A percentile compares a stretch with the other conserved stretches of the same genome.
These are phyloP conservation scores for Armadillidium nasatum DNA, from an alignment of 1,140 invertebrate genomes.

Conservation along the genomic window DNA sequence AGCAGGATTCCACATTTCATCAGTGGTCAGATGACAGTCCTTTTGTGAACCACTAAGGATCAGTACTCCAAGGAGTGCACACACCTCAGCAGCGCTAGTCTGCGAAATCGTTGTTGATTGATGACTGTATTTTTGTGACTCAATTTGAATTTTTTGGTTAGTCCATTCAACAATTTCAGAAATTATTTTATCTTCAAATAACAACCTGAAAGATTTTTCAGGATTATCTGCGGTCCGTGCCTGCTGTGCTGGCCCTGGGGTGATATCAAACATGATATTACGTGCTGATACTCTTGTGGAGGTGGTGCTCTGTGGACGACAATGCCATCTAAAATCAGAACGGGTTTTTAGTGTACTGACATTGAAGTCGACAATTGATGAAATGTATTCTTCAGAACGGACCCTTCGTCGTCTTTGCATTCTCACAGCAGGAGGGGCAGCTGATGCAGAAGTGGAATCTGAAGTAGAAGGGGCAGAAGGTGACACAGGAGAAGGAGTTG, in stretches of 20 bases:
- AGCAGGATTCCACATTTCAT: conserved; percentile 26
- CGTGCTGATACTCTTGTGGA: conserved; percentile 20
- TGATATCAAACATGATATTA: conserved; percentile 19
- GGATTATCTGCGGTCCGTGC: conserved; percentile 23
- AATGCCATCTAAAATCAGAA: conserved; percentile 24
- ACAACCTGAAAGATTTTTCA: conserved; percentile 26
- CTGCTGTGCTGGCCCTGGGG: conserved; percentile 22
- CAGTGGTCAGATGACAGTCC: conserved; percentile 27
- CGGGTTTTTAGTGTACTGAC: conserved; percentile 7
- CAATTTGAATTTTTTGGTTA: conserved; percentile 26
- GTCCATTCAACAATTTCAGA: conserved; percentile 28
- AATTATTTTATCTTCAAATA: conserved; percentile 26
- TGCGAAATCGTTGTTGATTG: conserved; percentile 19
- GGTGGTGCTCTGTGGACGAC: conserved; percentile 8
- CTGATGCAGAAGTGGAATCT: not conserved
- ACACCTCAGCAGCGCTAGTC: conserved; percentile 28
- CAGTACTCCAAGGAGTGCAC: conserved; percentile 24
- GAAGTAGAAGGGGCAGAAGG: not conserved
- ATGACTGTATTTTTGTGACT: conserved; percentile 27
- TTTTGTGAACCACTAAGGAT: conserved; percentile 29
- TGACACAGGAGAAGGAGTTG: not conserved
- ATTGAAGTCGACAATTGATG: conserved; percentile 18
- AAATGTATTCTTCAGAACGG: not conserved
- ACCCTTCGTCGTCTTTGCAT: not conserved
- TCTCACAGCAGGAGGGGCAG: not conserved